These are phyloP conservation scores for Camponotus vicinus DNA, from an alignment of 1,140 invertebrate genomes.

Conservation along the genomic window DNA sequence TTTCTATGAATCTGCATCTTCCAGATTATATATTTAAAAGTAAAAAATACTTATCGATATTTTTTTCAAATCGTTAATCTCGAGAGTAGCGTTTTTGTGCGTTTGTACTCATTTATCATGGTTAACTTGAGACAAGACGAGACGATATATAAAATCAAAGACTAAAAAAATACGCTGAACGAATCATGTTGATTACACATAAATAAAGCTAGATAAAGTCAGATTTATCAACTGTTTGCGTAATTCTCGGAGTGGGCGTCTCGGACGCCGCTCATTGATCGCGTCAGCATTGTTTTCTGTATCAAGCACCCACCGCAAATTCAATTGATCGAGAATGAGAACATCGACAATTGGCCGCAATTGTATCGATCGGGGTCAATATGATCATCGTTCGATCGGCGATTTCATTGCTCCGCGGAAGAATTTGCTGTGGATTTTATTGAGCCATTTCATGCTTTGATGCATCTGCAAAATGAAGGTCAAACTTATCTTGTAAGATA, in stretches of 20 bases:
- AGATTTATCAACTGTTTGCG: slow-evolving; percentile 73
- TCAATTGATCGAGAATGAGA: slow-evolving; percentile 65
- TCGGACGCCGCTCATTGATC: slow-evolving; percentile 65
- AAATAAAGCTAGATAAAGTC: slow-evolving; percentile 68
- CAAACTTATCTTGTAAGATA: slow-evolving; percentile 35
- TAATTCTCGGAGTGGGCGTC: slow-evolving; percentile 71
- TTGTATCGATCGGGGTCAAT: slow-evolving; percentile 74
- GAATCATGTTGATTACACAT: slow-evolving; percentile 52
- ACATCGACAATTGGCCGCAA: slow-evolving; percentile 74
- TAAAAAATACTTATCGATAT: background rate
- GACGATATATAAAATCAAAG: background rate
- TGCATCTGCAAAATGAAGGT: slow-evolving; percentile 43
- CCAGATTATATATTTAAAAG: background rate
- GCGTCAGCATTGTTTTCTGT: slow-evolving; percentile 44
- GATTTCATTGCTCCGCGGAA: slow-evolving; percentile 49
- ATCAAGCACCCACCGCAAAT: slow-evolving; percentile 73
- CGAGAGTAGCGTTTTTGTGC: background rate
- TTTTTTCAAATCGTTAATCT: background rate
- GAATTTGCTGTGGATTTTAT: slow-evolving; percentile 44
- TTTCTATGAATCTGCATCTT: background rate
- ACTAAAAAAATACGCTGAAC: slow-evolving; percentile 12
- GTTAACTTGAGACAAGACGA: background rate
- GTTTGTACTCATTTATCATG: background rate
- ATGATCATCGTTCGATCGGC: slow-evolving; percentile 53
- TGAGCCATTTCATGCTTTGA: slow-evolving; percentile 47